These are phyloP conservation scores for Andrena bucephala DNA, from an alignment of 2,888 invertebrate species.

Conservation along the genomic window DNA sequence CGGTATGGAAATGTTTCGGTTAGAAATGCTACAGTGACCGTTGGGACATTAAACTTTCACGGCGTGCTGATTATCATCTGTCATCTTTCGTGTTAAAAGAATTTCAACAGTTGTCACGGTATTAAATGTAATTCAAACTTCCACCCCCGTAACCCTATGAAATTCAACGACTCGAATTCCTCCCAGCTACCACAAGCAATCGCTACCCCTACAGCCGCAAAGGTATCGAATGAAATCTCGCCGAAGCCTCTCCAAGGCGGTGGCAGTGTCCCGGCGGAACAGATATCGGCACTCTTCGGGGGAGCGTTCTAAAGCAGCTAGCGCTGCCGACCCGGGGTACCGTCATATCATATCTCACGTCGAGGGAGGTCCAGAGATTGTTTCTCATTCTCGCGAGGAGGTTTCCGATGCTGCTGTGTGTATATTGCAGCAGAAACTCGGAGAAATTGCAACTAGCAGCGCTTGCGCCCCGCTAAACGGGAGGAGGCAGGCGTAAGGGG, in stretches of 20 bases:
- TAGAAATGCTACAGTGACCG: conserved; percentile 18
- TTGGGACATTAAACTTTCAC: conserved; percentile 16
- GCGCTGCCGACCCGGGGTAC: conserved; percentile 38
- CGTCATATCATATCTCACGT: conserved; percentile 57
- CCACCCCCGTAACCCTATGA: neutral
- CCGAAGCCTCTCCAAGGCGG: neutral
- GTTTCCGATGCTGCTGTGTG: conserved; percentile 56
- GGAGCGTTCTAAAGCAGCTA: conserved; percentile 24
- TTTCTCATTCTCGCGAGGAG: conserved; percentile 65
- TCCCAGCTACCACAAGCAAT: too few species aligned
- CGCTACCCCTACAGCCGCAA: neutral
- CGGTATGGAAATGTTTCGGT: conserved; percentile 53
- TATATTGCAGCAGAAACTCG: conserved; percentile 63
- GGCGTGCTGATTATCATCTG: neutral
- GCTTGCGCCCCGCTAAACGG: conserved; percentile 65
- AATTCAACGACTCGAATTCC: neutral
- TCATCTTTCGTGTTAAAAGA: neutral
- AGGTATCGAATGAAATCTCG: neutral
- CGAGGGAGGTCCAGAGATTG: conserved; percentile 48
- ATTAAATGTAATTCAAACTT: neutral
- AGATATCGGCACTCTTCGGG: conserved; percentile 28
- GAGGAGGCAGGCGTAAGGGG: conserved; percentile 46
- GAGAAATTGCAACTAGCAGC: conserved; percentile 66
- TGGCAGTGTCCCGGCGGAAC: neutral
- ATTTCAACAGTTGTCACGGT: neutral